Evolutionary conservation across 1,140 invertebrate species (phyloP), one percentile per base, ranked within the genome.

Genomic region (Polypedilum pembai): DNA sequence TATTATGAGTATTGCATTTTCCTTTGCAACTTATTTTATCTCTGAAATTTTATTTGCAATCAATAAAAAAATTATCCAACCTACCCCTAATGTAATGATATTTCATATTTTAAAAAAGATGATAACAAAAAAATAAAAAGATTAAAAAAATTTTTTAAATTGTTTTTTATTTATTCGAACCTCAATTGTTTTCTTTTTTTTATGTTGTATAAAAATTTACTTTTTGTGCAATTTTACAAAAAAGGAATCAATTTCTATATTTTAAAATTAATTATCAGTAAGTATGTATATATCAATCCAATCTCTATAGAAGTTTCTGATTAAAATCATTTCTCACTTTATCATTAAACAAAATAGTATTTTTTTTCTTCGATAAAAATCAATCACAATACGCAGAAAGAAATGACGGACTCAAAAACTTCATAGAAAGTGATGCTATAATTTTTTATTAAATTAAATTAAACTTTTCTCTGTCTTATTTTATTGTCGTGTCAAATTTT

Each of bases 261-360:
- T n/a, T 56, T 56, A 56, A 56, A 56, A 56, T 56, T 56, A 56
- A 56, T n/a, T 56, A 56, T 56, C 45, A 56, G 45, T 56, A 56
- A 56, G 45, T 56, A 56, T 15, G 45, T 56, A 56, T 15, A 56
- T 56, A 56, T 69, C 65, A 69, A 56, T 56, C 17, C 65, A 69
- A 69, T 69, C 65, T 69, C 65, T 69, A 69, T 69, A 20, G 65
- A 69, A 69, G 65, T 69, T 69, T 69, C 7, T 69, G 65, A 69
- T 69, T 20, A 18, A 56, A 69, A 18, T 21, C 65, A 20, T 69
- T 69, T 21, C 24, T 33, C n/a, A n/a, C 24, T 33, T 5, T 33
- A 33, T 5, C 5, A 5, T 33, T 33, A 33, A 33, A 33, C n/a
- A 33, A 33, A 33, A 33, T 33, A n/a, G n/a, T 33, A 33, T 33